These are phyloP conservation scores for Eurystomus gularis DNA, from an alignment of 2,113 vertebrate species.

Conservation along the genomic window DNA sequence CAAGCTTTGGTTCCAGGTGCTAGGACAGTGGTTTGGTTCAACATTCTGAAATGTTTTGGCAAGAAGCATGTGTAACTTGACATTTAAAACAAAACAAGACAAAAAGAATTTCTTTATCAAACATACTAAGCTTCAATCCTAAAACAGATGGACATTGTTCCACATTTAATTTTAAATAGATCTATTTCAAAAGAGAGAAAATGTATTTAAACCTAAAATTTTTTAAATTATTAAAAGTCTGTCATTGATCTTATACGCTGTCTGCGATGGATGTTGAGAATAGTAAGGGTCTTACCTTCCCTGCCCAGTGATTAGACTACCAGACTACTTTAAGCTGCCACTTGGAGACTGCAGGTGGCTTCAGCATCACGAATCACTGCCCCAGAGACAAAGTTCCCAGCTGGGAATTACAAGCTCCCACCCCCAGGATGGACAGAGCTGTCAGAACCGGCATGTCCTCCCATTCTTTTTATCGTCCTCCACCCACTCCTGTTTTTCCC, in stretches of 20 bases:
- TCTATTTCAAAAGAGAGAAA: neutral
- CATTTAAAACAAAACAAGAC: neutral
- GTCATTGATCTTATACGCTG: neutral
- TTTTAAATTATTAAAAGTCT: neutral
- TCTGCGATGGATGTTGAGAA: neutral
- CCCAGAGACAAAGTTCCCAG: neutral
- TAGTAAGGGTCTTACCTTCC: neutral
- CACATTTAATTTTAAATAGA: neutral
- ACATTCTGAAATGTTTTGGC: neutral
- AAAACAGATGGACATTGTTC: neutral
- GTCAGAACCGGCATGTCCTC: neutral
- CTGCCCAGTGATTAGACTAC: neutral
- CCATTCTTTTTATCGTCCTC: neutral
- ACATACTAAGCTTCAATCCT: neutral
- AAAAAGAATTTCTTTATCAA: constrained; percentile 3
- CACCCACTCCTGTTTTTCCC: neutral
- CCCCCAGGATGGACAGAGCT: neutral
- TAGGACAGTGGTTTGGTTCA: neutral
- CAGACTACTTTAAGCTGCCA: neutral
- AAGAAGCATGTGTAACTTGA: neutral
- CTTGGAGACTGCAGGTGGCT: neutral
- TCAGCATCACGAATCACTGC: neutral
- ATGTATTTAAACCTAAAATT: neutral
- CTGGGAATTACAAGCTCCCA: neutral
- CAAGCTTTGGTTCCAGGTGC: neutral